These are phyloP conservation scores for Priocnemis perturbator DNA, from an alignment of 2,888 invertebrate species.

Conservation along the genomic window DNA sequence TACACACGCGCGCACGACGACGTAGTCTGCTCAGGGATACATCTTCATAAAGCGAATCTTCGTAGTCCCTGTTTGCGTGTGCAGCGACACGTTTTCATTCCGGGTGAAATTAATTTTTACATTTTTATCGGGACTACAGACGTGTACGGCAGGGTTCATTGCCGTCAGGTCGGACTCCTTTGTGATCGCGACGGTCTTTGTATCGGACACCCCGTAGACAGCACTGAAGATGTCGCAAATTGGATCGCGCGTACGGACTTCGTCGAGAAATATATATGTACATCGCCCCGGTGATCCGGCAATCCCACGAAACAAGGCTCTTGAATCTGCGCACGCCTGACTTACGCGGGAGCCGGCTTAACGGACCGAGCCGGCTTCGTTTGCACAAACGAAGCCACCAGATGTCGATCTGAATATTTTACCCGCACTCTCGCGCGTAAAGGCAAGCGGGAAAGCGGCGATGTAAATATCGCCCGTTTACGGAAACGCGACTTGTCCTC, in stretches of 20 bases:
- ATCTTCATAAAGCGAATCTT: too few relatives aligned
- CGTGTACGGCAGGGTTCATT: slow-evolving; percentile 17
- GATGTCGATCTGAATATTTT: slow-evolving; percentile 31
- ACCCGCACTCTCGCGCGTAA: slow-evolving; percentile 2
- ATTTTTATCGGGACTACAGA: slow-evolving; percentile 18
- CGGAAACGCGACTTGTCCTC: too few relatives aligned
- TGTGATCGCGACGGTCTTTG: slow-evolving; percentile 14
- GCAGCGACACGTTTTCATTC: background rate
- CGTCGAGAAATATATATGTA: slow-evolving; percentile 47
- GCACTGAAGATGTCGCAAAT: slow-evolving; percentile 60
- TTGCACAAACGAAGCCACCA: slow-evolving; percentile 68
- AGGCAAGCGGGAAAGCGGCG: slow-evolving; percentile 4
- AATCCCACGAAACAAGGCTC: slow-evolving; percentile 73
- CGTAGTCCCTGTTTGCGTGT: too few relatives aligned
- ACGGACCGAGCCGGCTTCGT: slow-evolving; percentile 65
- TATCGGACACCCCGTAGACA: slow-evolving; percentile 49
- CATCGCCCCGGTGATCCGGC: slow-evolving; percentile 62
- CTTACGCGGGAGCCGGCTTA: slow-evolving; percentile 72
- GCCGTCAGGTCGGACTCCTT: slow-evolving; percentile 27
- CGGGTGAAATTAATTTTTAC: slow-evolving; percentile 38
- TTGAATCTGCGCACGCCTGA: slow-evolving; percentile 72
- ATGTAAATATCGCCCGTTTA: slow-evolving; percentile 3
- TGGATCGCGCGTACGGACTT: slow-evolving; percentile 50
- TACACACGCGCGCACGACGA: too few relatives aligned
- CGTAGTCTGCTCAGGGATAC: too few relatives aligned